phyloP scores from a whole-genome alignment of 2,888 invertebrate genomes.

The Drosophila parthenogenetica region DNA sequence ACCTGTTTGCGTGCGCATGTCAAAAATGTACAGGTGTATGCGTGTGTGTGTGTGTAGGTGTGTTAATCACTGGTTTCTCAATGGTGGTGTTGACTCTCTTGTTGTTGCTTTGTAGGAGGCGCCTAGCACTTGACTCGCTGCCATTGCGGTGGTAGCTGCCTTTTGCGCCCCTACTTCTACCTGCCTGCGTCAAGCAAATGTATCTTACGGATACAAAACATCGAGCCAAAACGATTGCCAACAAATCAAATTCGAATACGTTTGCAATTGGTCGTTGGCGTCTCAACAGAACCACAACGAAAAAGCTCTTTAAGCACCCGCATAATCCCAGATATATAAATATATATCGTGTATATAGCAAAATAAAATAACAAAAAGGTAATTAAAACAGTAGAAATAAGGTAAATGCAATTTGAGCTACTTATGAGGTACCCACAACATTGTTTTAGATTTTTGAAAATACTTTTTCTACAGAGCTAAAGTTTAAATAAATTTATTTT shows the following conservation, averaged over 20 bases:
- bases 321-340: slow-evolving; percentile 11
- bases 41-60: slow-evolving; percentile 33
- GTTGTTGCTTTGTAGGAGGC: slow-evolving; percentile 53
- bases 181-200: slow-evolving; percentile 33
- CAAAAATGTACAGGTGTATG: slow-evolving; percentile 8
- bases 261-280: slow-evolving; percentile 62
- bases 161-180: not conserved
- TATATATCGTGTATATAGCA: slow-evolving; percentile 4
- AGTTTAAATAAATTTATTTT: too few species aligned
- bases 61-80: slow-evolving; percentile 9
- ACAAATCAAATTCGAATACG: slow-evolving; percentile 75
- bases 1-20: slow-evolving; percentile 53
- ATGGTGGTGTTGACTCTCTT: slow-evolving; percentile 32
- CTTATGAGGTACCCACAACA: not conserved
- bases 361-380: not conserved
- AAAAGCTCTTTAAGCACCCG: slow-evolving; percentile 28
- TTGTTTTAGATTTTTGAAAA: not conserved
- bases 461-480: not conserved
- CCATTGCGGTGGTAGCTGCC: slow-evolving; percentile 52
- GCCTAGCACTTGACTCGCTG: slow-evolving; percentile 56
- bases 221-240: slow-evolving; percentile 56
- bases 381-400: not conserved
- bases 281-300: slow-evolving; percentile 16
- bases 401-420: not conserved
- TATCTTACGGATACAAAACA: slow-evolving; percentile 25